These are phyloP conservation scores for Trachelus troglodyta DNA, from an alignment of 2,888 invertebrate species.

Conservation along the genomic window DNA sequence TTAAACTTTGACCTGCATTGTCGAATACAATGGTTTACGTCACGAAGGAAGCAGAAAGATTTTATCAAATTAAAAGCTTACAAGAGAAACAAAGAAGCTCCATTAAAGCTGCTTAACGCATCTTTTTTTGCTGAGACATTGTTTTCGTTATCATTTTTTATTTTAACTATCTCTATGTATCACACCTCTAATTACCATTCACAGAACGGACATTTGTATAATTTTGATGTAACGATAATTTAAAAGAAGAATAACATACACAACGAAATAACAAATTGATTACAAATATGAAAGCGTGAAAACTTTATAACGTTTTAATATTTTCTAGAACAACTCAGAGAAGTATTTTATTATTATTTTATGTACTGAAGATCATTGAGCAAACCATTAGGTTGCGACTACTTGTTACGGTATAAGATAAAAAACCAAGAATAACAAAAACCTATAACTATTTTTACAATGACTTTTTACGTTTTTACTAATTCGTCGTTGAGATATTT, in stretches of 20 bases:
- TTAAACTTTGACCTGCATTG: not conserved
- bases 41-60: not conserved
- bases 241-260: too few species aligned
- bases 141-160: too few species aligned
- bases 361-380: too few species aligned
- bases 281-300: too few species aligned
- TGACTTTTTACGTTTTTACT: not conserved
- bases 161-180: too few species aligned
- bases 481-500: not conserved
- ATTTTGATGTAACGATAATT: not conserved
- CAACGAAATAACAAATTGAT: too few species aligned
- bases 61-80: not conserved
- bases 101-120: not conserved
- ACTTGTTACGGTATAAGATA: not conserved
- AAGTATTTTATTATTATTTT: too few species aligned
- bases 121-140: not conserved
- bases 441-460: not conserved
- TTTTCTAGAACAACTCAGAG: too few species aligned
- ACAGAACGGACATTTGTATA: not conserved
- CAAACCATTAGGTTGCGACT: too few species aligned
- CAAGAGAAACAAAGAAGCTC: not conserved
- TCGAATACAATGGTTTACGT: not conserved
- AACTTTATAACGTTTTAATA: too few species aligned
- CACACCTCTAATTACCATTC: not conserved
- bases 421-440: not conserved